These are phyloP conservation scores for Atethmia centrago DNA, from an alignment of 2,888 invertebrate species.

Conservation along the genomic window DNA sequence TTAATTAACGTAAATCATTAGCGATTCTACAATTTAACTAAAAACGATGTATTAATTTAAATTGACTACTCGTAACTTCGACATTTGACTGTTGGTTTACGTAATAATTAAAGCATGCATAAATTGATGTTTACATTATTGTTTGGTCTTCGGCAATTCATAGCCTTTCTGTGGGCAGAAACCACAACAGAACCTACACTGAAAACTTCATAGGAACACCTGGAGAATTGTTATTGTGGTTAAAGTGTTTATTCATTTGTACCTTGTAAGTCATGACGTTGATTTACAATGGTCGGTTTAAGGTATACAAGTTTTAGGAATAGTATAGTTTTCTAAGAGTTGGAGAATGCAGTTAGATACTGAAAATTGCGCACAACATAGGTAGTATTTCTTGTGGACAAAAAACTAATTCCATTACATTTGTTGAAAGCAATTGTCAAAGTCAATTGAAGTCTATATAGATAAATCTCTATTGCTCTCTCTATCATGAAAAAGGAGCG, in stretches of 20 bases:
- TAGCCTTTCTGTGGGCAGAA: slow-evolving; percentile 1
- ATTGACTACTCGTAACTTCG: slow-evolving; percentile 18
- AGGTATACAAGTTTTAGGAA: not conserved
- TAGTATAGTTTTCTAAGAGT: not conserved
- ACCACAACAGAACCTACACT: not conserved
- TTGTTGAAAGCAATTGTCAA: not conserved
- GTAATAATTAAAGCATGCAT: slow-evolving; percentile 23
- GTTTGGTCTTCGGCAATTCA: slow-evolving; percentile 11
- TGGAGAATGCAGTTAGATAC: not conserved
- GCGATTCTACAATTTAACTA: slow-evolving; percentile 6
- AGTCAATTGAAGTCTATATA: not conserved
- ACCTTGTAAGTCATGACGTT: not conserved
- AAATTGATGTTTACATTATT: slow-evolving; percentile 17
- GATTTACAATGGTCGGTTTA: not conserved
- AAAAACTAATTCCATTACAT: slow-evolving; percentile 7
- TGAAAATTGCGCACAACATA: not conserved
- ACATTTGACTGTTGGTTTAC: slow-evolving; percentile 25
- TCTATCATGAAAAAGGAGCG: not conserved
- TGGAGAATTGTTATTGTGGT: slow-evolving; percentile 7
- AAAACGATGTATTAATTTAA: not conserved
- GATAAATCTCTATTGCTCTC: slow-evolving; percentile 1
- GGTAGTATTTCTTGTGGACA: too few species aligned
- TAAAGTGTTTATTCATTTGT: not conserved
- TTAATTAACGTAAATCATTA: slow-evolving; percentile 24
- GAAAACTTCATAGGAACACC: not conserved